Evolutionary conservation across 2,797 vertebrate species (phyloP), one percentile per base, ranked within the genome.

Genomic region (Uromys caudimaculatus): DNA sequence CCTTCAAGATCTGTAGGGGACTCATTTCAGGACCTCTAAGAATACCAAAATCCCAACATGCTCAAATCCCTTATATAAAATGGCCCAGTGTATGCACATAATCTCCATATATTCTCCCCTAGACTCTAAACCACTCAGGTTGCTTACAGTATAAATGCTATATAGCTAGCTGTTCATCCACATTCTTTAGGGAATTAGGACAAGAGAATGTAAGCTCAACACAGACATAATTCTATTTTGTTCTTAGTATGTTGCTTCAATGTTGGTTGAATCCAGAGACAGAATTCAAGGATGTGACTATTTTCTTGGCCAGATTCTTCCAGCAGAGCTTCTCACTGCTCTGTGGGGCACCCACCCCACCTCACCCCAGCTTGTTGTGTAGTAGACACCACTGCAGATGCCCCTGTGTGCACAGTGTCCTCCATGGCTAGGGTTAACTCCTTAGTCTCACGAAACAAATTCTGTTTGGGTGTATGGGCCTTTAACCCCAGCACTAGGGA

Each of bases 261-360:
- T 27, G 58, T 67, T 67, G 58, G 47, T 21, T n/a, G 32, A 84
- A n/a, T 67, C 38, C 58, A n/a, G 54, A 82, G 69, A 67, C 52
- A 90, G 58, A 76, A 83, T 7, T 11, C 69, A 76, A 6, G 44
- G 69, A 64, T 16, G 2, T 17, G 29, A 50, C 29, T 38, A 16
- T 60, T 44, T 69, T 47, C 78, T 29, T 27, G 27, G 82, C 82
- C 64, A 56, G 24, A 64, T 8, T 16, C 38, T 50, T 38, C 23
- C 5, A 24, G 7, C 0, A 0, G 47, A 50, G 50, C 44, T 64
- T 60, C 44, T 24, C 27, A 16, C 14, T 1, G 17, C 50, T 19
- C 23, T 11, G 0, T 11, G 38, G 21, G n/a, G 12, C 0, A 0
- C 12, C 1, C n/a, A 5, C 44, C 21, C 83, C 0, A 52, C 47